Conservation (phyloP, 2,113 vertebrate genomes). For the Narcine bancroftii region DNA sequence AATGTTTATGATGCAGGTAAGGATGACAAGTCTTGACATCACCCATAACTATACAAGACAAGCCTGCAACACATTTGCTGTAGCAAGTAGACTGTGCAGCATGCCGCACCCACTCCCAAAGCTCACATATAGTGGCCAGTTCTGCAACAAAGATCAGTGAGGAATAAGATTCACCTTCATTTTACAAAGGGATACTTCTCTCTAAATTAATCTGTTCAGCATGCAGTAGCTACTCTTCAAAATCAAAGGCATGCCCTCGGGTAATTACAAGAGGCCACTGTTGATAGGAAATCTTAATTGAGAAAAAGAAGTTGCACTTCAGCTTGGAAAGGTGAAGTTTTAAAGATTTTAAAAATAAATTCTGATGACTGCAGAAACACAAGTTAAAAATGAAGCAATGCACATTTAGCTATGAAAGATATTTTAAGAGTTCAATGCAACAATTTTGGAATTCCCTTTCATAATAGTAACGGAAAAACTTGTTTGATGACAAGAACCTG, state of each 20-base stretch:
- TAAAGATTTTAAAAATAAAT: not conserved
- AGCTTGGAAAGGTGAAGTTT: not conserved
- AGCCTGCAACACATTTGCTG: not conserved
- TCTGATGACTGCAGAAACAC: conserved; percentile 29
- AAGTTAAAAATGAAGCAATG: not conserved
- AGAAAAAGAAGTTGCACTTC: conserved; percentile 6
- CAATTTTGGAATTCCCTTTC: not conserved
- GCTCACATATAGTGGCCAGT: conserved; percentile 11
- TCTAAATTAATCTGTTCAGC: not conserved
- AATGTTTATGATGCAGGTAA: not conserved
- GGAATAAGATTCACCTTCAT: not conserved
- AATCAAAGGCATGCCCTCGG: not conserved
- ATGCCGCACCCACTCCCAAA: conserved; percentile 23
- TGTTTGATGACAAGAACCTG: not conserved
- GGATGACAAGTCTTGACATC: conserved; percentile 34
- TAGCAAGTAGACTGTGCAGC: conserved; percentile 23
- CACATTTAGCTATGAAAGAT: not conserved
- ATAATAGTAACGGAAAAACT: not conserved
- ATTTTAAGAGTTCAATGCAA: not conserved
- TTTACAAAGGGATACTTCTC: not conserved
- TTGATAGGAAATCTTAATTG: not conserved
- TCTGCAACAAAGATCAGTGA: conserved; percentile 14
- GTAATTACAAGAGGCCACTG: not conserved
- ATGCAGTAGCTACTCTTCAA: not conserved
- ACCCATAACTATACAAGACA: conserved; percentile 19